Conservation (phyloP, 1,140 invertebrate genomes). For the Chironomus tepperi region DNA sequence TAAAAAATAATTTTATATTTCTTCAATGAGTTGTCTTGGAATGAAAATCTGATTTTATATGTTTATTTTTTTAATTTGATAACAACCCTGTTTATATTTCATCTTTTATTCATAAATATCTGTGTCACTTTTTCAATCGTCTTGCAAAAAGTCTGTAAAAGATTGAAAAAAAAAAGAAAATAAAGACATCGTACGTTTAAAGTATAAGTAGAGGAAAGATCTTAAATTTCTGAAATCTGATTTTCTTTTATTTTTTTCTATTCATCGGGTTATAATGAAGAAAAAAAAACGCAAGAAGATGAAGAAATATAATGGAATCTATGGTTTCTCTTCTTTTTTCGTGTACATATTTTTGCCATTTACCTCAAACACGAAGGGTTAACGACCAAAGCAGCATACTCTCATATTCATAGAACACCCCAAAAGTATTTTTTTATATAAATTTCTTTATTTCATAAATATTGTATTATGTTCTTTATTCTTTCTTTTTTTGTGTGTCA, state of each 20-base stretch:
- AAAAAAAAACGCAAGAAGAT: neutral
- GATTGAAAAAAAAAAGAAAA: neutral
- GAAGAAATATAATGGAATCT: constrained; percentile 9
- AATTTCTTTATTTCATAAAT: constrained; percentile 3
- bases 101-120: neutral
- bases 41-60: no score
- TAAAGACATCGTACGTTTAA: neutral
- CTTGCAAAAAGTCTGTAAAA: neutral
- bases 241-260: constrained; percentile 4
- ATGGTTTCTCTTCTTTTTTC: neutral
- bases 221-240: constrained; percentile 1
- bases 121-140: neutral
- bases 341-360: constrained; percentile 5
- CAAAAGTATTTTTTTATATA: neutral
- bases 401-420: neutral
- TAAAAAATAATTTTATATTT: no score
- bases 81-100: neutral
- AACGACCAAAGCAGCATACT: constrained; percentile 1
- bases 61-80: no score
- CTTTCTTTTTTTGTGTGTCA: neutral
- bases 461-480: neutral
- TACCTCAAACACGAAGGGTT: constrained; percentile 6
- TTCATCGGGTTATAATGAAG: neutral
- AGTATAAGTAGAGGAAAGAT: neutral
- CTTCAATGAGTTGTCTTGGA: no score